Percentiles rank a stretch among this genome's conserved stretches.
phyloP scores from a whole-genome alignment of 2,113 vertebrate genomes.

The Triplophysa tibetana region DNA sequence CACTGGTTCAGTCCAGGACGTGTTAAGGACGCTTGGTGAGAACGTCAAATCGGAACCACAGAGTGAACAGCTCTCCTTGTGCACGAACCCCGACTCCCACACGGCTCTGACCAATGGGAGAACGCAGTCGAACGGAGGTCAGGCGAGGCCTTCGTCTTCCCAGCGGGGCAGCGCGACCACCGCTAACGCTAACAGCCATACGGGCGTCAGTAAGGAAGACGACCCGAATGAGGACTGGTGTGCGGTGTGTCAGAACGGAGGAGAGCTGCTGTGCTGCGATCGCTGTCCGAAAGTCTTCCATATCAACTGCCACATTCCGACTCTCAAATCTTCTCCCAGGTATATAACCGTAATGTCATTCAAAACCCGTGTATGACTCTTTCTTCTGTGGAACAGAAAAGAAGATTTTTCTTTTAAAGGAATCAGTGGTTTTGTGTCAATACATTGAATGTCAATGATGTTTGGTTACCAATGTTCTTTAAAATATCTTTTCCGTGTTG shows the following conservation, averaged over 20 bases:
- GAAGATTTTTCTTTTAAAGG: too few relatives aligned
- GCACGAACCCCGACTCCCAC: conserved; percentile 47
- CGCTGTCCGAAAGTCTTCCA: conserved; percentile 98
- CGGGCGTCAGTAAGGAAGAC: conserved; percentile 80
- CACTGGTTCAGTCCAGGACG: conserved; percentile 83
- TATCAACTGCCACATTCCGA: conserved; percentile 96
- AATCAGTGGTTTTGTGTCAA: too few relatives aligned
- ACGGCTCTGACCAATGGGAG: conserved; percentile 85
- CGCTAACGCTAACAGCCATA: conserved; percentile 47
- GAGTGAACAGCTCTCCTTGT: conserved; percentile 62
- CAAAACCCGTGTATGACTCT: too few relatives aligned
- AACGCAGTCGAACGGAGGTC: conserved; percentile 66
- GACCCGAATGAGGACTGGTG: conserved; percentile 99
- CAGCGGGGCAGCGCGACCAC: conserved; percentile 64
- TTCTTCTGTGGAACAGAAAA: too few relatives aligned
- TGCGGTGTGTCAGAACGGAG: conserved; percentile 95
- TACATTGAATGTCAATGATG: too few relatives aligned
- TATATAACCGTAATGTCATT: conserved; percentile 42
- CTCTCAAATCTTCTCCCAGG: conserved; percentile 88
- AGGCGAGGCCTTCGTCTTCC: conserved; percentile 43
- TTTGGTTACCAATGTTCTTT: too few relatives aligned
- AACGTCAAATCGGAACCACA: conserved; percentile 85
- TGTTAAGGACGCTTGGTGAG: conserved; percentile 80
- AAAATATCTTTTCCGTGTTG: conserved; percentile 36
- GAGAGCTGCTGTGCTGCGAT: conserved; percentile 94